Evolutionary conservation across 2,888 invertebrate genomes (phyloP).

Genomic region (Oscheius sp.): DNA sequence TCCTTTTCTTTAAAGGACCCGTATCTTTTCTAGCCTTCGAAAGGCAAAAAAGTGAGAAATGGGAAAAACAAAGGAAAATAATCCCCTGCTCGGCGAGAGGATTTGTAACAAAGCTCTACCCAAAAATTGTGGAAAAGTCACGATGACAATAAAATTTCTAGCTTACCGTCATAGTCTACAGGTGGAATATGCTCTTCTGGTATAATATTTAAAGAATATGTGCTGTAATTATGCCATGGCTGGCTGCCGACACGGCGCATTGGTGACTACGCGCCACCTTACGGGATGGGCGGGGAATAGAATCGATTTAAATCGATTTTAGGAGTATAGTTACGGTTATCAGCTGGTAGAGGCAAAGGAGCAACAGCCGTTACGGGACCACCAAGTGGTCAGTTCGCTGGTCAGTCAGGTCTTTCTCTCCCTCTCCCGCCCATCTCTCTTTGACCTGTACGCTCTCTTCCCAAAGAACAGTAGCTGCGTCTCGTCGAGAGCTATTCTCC

Average conservation of each 20-base stretch:
- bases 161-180: slow-evolving; percentile 53
- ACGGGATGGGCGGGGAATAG: neutral
- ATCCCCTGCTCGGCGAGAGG: neutral
- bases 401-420: slow-evolving; percentile 31
- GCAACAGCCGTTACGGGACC: slow-evolving; percentile 13
- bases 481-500: slow-evolving; percentile 1
- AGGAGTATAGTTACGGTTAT: neutral
- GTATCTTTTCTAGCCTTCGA: no score
- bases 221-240: slow-evolving; percentile 56
- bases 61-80: neutral
- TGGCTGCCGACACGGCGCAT: slow-evolving; percentile 35
- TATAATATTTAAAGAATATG: slow-evolving; percentile 66
- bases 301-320: slow-evolving; percentile 1
- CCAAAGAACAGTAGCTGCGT: slow-evolving; percentile 14
- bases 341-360: slow-evolving; percentile 4
- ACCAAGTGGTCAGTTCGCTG: slow-evolving; percentile 27
- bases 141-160: neutral
- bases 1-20: no score
- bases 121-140: neutral
- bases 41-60: no score
- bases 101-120: neutral
- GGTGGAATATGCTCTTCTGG: slow-evolving; percentile 63
- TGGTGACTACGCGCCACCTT: slow-evolving; percentile 22
- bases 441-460: neutral
- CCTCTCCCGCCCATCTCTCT: slow-evolving; percentile 8